Evolutionary conservation across 2,113 vertebrate species (phyloP), one percentile per base, ranked within the genome.

Genomic region (Ellobius talpinus): DNA sequence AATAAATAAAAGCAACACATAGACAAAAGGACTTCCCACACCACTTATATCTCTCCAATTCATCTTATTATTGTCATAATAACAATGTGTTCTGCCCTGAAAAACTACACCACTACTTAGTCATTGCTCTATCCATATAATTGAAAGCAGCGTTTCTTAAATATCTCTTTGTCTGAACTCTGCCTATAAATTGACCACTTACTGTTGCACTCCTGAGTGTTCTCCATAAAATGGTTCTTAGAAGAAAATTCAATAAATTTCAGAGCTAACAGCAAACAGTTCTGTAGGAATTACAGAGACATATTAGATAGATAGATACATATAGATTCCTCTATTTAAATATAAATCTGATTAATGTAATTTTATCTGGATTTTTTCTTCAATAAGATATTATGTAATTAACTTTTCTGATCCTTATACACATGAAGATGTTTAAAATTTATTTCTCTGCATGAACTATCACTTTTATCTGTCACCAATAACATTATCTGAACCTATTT

Each of bases 281-380:
- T 85, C 19, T 66, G 61, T 66, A 86, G 17, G 33, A 72, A 45
- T 68, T 65, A 13, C 12, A 89, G 12, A 12, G 8, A 65, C 61
- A 86, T 2, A 86, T 79, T 73, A 65, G 10, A 72, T 72, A n/a
- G 3, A 33, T 36, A n/a, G 21, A 84, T 36, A 39, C 12, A 6
- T 24, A n/a, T 82, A 88, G 31, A 7, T 23, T n/a, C 42, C 65
- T 85, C n/a, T 16, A 58, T 63, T 52, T 88, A 85, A 88, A 79
- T 39, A 85, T 39, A 89, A 73, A 88, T 73, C 19, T n/a, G 31
- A 65, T 52, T 70, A 70, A 52, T n/a, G 45, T 8, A n/a, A 24
- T 23, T 87, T 78, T 89, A 58, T 82, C 29, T 92, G 24, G 45
- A 61, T 47, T 36, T 92, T 61, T 91, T 92, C 70, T 89, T 86